Evolutionary conservation across 1,140 invertebrate species (phyloP).

Genomic region (Tetramorium parvispinum): DNA sequence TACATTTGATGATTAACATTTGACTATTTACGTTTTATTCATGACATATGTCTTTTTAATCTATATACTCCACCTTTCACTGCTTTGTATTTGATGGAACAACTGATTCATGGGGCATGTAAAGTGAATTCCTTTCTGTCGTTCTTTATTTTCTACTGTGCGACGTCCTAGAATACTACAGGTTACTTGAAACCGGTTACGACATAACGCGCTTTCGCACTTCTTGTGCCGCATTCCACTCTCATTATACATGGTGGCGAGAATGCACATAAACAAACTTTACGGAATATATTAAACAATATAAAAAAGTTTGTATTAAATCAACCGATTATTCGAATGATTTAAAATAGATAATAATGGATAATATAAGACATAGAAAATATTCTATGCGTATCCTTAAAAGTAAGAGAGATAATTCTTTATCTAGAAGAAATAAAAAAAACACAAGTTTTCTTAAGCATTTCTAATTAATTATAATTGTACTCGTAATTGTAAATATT

Average conservation of each 20-base stretch:
- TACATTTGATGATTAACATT: neutral
- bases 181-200: conserved; percentile 69
- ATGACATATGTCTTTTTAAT: conserved; percentile 11
- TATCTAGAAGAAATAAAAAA: neutral
- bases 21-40: neutral
- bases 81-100: neutral
- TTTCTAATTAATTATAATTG: neutral
- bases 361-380: neutral
- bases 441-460: neutral
- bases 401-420: neutral
- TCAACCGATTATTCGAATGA: neutral
- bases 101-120: conserved; percentile 60
- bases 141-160: conserved; percentile 60
- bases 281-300: neutral
- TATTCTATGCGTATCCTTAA: neutral
- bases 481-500: neutral
- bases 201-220: conserved; percentile 57
- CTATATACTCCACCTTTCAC: neutral
- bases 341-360: neutral
- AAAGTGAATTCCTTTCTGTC: conserved; percentile 57
- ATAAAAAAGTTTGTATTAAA: neutral
- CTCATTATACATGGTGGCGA: conserved; percentile 46
- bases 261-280: conserved; percentile 22
- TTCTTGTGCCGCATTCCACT: conserved; percentile 67
- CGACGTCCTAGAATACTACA: conserved; percentile 61